Conservation (phyloP, 2,797 vertebrate genomes). For the Podarcis lilfordi region DNA sequence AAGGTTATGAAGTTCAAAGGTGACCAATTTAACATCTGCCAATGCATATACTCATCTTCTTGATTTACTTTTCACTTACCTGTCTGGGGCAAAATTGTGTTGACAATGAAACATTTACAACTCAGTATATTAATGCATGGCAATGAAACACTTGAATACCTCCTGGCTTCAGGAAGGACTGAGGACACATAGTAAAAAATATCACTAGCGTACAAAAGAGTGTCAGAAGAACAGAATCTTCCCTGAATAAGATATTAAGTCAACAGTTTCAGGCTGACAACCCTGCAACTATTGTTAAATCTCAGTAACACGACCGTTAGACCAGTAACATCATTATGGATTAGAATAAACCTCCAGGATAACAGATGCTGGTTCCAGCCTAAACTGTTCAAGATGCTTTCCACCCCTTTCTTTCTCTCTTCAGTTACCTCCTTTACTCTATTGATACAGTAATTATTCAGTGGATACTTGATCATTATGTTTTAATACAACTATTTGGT, state of each 20-base stretch:
- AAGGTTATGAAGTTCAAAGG: not conserved
- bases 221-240: not conserved
- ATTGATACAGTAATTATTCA: conserved; percentile 72
- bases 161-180: not conserved
- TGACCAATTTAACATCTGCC: not conserved
- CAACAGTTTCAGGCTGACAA: accelerated
- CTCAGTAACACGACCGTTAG: not conserved
- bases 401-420: not conserved
- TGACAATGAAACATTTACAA: not conserved
- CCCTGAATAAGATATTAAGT: not conserved
- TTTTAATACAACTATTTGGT: conserved; percentile 80
- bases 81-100: not conserved
- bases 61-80: conserved; percentile 45
- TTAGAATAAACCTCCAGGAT: not conserved
- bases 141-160: not conserved
- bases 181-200: not conserved
- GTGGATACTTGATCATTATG: conserved; percentile 72
- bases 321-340: not conserved
- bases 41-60: not conserved
- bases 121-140: not conserved
- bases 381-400: not conserved
- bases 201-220: not conserved
- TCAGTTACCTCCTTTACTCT: conserved; percentile 23
- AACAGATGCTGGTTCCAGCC: not conserved
- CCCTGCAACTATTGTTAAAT: not conserved